These are phyloP conservation scores for Chelonia mydas DNA, from an alignment of 2,797 vertebrate species.

Conservation along the genomic window DNA sequence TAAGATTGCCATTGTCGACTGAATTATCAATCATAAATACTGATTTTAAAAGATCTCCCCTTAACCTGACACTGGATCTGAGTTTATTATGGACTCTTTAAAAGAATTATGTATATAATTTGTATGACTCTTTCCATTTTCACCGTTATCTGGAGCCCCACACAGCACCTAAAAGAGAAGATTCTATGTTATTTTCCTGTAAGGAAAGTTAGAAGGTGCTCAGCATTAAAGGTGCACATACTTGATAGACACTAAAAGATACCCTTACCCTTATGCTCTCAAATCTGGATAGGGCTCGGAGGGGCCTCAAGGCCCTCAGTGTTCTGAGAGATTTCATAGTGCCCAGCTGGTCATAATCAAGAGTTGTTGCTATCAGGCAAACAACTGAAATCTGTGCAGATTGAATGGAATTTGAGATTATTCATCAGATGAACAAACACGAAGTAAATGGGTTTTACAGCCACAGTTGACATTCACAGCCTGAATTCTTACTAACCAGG, in stretches of 20 bases:
- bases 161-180: not conserved
- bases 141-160: not conserved
- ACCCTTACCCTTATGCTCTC: conserved; percentile 91
- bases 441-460: not conserved
- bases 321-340: conserved; percentile 84
- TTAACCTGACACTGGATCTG: not conserved
- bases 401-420: conserved; percentile 70
- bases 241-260: conserved; percentile 29
- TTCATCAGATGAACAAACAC: conserved; percentile 13
- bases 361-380: conserved; percentile 77
- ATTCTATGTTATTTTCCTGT: conserved; percentile 22
- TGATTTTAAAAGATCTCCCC: not conserved
- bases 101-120: not conserved
- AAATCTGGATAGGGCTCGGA: conserved; percentile 85
- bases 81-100: not conserved
- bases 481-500: not conserved
- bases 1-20: not conserved
- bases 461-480: not conserved
- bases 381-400: conserved; percentile 80
- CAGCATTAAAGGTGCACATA: not conserved
- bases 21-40: not conserved
- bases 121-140: not conserved
- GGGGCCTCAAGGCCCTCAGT: conserved; percentile 79
- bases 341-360: conserved; percentile 78
- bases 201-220: not conserved